Percentiles rank a stretch among this genome's conserved stretches.
These are phyloP conservation scores for Antheraea pernyi DNA, from an alignment of 1,140 invertebrate genomes.

Conservation along the genomic window DNA sequence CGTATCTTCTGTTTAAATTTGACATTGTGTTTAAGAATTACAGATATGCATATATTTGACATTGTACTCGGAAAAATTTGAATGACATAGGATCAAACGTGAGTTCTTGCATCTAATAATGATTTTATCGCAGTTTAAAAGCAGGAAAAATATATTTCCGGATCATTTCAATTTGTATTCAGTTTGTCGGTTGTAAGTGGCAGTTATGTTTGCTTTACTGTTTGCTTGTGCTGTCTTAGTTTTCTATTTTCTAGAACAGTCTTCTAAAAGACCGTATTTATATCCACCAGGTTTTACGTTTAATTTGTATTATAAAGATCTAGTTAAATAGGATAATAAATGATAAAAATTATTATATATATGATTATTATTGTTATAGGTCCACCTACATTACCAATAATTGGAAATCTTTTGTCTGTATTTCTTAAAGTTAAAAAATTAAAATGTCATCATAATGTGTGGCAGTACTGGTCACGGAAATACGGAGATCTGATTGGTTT, in stretches of 20 bases:
- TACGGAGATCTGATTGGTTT: slow-evolving; percentile 86
- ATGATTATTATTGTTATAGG: slow-evolving; percentile 42
- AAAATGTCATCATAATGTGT: slow-evolving; percentile 55
- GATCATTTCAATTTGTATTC: not conserved
- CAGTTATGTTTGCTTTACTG: slow-evolving; percentile 9
- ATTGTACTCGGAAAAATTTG: not conserved
- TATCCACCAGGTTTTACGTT: slow-evolving; percentile 28
- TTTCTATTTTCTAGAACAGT: slow-evolving; percentile 8
- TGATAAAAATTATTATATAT: not conserved
- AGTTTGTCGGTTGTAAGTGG: not conserved
- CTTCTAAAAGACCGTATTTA: slow-evolving; percentile 10
- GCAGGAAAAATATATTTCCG: slow-evolving; percentile 1
- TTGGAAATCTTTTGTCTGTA: slow-evolving; percentile 57
- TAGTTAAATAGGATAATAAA: not conserved
- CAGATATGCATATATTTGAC: not conserved
- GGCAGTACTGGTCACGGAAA: slow-evolving; percentile 51
- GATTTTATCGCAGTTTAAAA: not conserved
- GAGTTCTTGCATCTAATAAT: slow-evolving; percentile 1
- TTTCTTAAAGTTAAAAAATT: slow-evolving; percentile 45
- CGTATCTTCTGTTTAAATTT: not conserved
- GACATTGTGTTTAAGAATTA: not conserved
- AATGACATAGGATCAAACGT: not conserved
- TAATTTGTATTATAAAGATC: not conserved
- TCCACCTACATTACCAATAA: slow-evolving; percentile 48
- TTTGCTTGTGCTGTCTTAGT: slow-evolving; percentile 9